Evolutionary conservation across 2,113 vertebrate species (phyloP), one percentile per base, ranked within the genome.

Genomic region (Misgurnus anguillicaudatus): DNA sequence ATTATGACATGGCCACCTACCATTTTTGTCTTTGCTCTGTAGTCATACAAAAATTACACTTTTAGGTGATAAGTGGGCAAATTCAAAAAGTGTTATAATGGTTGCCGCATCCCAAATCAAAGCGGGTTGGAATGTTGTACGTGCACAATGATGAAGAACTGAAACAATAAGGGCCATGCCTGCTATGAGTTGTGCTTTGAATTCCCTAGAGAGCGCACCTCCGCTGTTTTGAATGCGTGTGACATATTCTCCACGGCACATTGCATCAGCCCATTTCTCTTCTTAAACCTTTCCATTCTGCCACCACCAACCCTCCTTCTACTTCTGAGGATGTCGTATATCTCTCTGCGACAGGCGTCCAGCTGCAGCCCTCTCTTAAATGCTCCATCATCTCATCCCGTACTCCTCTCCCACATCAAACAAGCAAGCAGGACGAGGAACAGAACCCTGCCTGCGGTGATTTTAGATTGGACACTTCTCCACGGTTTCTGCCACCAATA

Each of bases 291-390:
- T 0, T 61, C 19, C 68, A 39, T 51, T 71, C 45, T 6, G 3
- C 10, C n/a, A 13, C 16, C 10, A 45, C 51, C 48, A 36, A 38
- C 13, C 76, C 16, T 60, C 41, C 74, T 39, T 24, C 51, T 42
- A 42, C 48, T 42, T 57, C 58, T 19, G 16, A n/a, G 38, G 11
- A 19, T 39, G 39, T 67, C 39, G 1, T 58, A 63, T 75, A 66
- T 74, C 78, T 84, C 78, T 72, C 75, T 77, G 77, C 75, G 74
- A 70, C 68, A 75, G 41, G 55, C 80, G 9, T 83, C 78, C 47
- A 41, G 65, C 65, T 53, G 5, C 68, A 64, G 42, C 57, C 51
- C 45, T 58, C 61, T 45, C 51, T 71, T 57, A 70, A 68, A 51
- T 53, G 21, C 64, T 60, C 19, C 55, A 57, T 36, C 17, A 78